Evolutionary conservation across 1,140 invertebrate species (phyloP), one percentile per base, ranked within the genome.

Genomic region (Drosophila arawakana): DNA sequence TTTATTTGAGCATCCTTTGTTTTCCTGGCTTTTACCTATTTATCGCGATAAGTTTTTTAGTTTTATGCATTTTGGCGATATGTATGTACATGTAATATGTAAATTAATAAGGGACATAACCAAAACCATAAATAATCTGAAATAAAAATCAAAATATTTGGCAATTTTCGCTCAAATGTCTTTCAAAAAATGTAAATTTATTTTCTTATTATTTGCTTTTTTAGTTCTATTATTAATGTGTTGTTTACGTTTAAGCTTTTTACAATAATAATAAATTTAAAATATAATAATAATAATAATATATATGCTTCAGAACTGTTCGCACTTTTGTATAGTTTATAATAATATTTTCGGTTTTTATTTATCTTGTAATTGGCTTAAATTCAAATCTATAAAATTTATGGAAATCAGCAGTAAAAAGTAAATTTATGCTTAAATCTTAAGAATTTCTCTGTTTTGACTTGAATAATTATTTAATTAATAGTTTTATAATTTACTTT

Each of bases 361-460:
- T 61, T 15, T 75, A 55, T 11, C 58, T 72, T 65, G 41, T 71
- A 70, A 15, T 62, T 86, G 66, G 72, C 82, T 86, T 86, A 86
- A 30, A 86, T 73, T 80, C 69, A 79, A 85, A 82, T 66, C 78
- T 86, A 86, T 54, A 88, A 88, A 88, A 77, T 88, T 11, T 86
- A 86, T 86, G 83, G 83, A 86, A 86, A 86, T 73, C 83, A 86
- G 81, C 83, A 80, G 83, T 86, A 82, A 77, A 30, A 76, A 76
- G 54, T 73, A 76, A 82, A 69, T 88, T 74, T 66, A 77, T 71
- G 79, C 73, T 81, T 86, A 88, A 82, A 69, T 52, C 69, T 82
- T 86, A 88, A 70, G 69, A 37, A 70, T 62, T 70, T 47, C 15
- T 57, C 37, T 41, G 35, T 67, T 67, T 30, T 30, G 55, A 46